A percentile compares a stretch with the other conserved stretches of the same genome.
Conservation (phyloP, 2,888 invertebrate genomes). For the Lydus trimaculatus region DNA sequence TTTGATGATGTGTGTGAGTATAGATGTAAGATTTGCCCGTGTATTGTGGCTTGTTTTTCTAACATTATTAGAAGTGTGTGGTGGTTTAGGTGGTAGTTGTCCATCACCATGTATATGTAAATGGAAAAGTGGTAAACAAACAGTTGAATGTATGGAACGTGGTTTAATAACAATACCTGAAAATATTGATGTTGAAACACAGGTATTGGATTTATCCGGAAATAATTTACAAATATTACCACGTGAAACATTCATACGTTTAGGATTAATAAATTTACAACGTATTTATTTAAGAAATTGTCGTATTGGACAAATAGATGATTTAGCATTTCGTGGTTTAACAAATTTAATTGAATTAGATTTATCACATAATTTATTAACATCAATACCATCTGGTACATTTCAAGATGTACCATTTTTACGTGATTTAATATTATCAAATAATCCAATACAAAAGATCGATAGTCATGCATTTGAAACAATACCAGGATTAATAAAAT, state of each 20-base stretch:
- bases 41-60: constrained; percentile 28
- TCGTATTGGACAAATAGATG: constrained; percentile 85
- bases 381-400: constrained; percentile 80
- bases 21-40: constrained; percentile 10
- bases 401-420: constrained; percentile 82
- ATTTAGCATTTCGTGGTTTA: constrained; percentile 82
- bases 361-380: constrained; percentile 83
- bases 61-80: constrained; percentile 38
- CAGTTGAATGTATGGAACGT: constrained; percentile 88
- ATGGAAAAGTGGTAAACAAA: constrained; percentile 94
- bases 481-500: constrained; percentile 78
- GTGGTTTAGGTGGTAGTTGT: constrained; percentile 69
- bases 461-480: constrained; percentile 77
- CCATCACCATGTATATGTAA: constrained; percentile 86
- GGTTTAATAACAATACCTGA: constrained; percentile 85
- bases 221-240: constrained; percentile 87
- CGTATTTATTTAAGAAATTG: constrained; percentile 85
- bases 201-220: constrained; percentile 88
- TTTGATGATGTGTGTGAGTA: constrained; percentile 20
- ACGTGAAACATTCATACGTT: constrained; percentile 81
- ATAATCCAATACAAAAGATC: constrained; percentile 84
- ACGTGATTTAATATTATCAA: constrained; percentile 79
- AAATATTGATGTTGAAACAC: constrained; percentile 86
- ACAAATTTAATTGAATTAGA: constrained; percentile 91
- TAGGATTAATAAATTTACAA: constrained; percentile 85